Conservation (phyloP, 2,797 vertebrate genomes). For the Acanthopagrus latus region DNA sequence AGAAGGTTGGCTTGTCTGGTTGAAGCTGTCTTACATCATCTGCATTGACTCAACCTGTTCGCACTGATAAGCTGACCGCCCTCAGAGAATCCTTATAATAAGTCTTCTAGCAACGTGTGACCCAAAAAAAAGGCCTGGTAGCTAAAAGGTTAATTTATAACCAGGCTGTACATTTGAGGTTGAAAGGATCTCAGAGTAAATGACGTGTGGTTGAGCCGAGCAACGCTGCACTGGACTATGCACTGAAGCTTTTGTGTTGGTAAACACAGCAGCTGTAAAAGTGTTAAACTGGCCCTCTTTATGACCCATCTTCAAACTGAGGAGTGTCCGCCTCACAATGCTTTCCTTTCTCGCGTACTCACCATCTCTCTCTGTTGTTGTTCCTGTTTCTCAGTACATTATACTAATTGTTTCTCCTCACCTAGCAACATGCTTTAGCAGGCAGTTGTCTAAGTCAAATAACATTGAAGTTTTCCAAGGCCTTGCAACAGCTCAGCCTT, state of each 20-base stretch:
- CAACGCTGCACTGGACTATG: slow-evolving; percentile 44
- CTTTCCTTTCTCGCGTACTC: slow-evolving; percentile 36
- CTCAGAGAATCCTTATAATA: slow-evolving; percentile 21
- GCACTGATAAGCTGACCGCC: slow-evolving; percentile 43
- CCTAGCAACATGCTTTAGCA: slow-evolving; percentile 57
- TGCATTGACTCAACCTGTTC: slow-evolving; percentile 64
- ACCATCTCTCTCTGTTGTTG: slow-evolving; percentile 26
- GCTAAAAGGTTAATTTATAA: slow-evolving; percentile 21
- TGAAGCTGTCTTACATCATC: slow-evolving; percentile 70
- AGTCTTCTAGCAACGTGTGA: slow-evolving; percentile 5
- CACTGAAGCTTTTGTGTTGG: slow-evolving; percentile 63
- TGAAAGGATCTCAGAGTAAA: slow-evolving; percentile 27
- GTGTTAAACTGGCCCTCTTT: slow-evolving; percentile 62
- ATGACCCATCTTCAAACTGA: slow-evolving; percentile 54
- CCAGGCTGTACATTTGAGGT: not conserved
- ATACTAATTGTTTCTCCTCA: slow-evolving; percentile 34
- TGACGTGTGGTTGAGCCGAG: slow-evolving; percentile 45
- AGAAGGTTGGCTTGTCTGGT: slow-evolving; percentile 66
- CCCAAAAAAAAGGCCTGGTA: not conserved
- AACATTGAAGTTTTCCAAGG: slow-evolving; percentile 12
- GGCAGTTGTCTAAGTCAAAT: slow-evolving; percentile 19
- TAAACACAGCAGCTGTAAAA: slow-evolving; percentile 69
- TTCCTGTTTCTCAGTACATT: slow-evolving; percentile 20
- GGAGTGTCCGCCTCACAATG: slow-evolving; percentile 47
- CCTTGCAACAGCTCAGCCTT: slow-evolving; percentile 16